Evolutionary conservation across 2,888 invertebrate genomes (phyloP), one percentile per base, ranked within the genome.

Genomic region (Hydroisotoma schaefferi): DNA sequence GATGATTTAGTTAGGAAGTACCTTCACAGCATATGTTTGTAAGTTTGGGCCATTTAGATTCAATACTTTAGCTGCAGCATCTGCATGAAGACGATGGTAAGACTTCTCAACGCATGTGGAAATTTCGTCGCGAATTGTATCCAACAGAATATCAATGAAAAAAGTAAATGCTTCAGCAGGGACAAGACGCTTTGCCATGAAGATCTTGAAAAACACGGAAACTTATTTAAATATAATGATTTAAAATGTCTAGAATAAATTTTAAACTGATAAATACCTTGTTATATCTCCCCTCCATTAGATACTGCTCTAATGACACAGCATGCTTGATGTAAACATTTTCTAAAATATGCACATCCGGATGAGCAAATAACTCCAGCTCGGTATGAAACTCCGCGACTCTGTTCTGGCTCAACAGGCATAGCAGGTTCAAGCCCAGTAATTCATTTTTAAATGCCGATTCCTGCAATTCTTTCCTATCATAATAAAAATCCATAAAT

Each of bases 241-340:
- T n/a, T n/a, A n/a, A n/a, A n/a, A n/a, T n/a, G n/a, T n/a, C n/a
- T n/a, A n/a, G n/a, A n/a, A n/a, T n/a, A n/a, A n/a, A n/a, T n/a
- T n/a, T n/a, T n/a, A n/a, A n/a, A n/a, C n/a, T n/a, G n/a, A n/a
- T 10, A 38, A 57, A 63, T 75, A 88, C 87, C 80, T 99, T 99
- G 77, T 99, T 98, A 76, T 99, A 99, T 71, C 94, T 93, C 49
- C 99, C 99, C 77, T 99, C 99, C 97, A 99, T 99, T 56, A 99
- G 82, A 77, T 94, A 97, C 77, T 99, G 99, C 75, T 99, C 99
- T 74, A 99, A 83, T 8, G 93, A 91, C 12, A 99, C 82, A 0
- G 98, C 95, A 75, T 97, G 94, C 65, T 87, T 84, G 59, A 99
- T 94, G 77, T 94, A 99, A 20, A 92, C 87, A 76, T 98, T 95